phyloP scores from a whole-genome alignment of 1,140 invertebrate genomes.

The Zaprionus kolodkinae region DNA sequence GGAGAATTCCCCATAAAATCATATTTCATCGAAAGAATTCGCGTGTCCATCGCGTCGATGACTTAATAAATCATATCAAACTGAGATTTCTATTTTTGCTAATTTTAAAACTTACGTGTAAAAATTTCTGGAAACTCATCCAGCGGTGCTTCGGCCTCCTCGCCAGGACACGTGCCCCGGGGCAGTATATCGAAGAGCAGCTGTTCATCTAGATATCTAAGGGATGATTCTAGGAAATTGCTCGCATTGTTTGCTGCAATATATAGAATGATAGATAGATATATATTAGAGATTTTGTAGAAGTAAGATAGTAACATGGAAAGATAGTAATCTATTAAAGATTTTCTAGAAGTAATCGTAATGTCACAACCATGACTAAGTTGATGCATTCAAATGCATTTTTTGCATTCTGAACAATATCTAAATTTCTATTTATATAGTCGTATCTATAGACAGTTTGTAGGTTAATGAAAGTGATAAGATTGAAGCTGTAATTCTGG shows the following conservation, averaged over 20 bases:
- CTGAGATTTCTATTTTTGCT: not conserved
- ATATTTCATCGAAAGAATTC: not conserved
- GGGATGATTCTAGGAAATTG: constrained; percentile 57
- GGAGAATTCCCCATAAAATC: not conserved
- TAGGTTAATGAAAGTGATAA: constrained; percentile 39
- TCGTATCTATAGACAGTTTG: not conserved
- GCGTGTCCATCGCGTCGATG: not conserved
- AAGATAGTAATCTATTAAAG: not conserved
- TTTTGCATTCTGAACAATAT: not conserved
- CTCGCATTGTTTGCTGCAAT: constrained; percentile 53
- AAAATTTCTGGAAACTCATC: constrained; percentile 78
- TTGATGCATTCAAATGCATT: constrained; percentile 3
- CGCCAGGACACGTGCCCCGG: constrained; percentile 60
- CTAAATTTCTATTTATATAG: not conserved
- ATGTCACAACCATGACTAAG: constrained; percentile 2
- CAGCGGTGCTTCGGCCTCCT: constrained; percentile 55
- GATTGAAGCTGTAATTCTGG: constrained; percentile 12
- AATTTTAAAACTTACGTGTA: constrained; percentile 60
- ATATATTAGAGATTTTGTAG: constrained; percentile 1
- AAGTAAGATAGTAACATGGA: no score
- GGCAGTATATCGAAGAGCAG: constrained; percentile 63
- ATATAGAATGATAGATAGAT: not conserved
- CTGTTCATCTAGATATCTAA: constrained; percentile 68
- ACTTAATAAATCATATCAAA: constrained; percentile 23
- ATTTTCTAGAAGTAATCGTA: not conserved